Conservation (phyloP, 2,797 vertebrate species). For the Myiotriccus ornatus region DNA sequence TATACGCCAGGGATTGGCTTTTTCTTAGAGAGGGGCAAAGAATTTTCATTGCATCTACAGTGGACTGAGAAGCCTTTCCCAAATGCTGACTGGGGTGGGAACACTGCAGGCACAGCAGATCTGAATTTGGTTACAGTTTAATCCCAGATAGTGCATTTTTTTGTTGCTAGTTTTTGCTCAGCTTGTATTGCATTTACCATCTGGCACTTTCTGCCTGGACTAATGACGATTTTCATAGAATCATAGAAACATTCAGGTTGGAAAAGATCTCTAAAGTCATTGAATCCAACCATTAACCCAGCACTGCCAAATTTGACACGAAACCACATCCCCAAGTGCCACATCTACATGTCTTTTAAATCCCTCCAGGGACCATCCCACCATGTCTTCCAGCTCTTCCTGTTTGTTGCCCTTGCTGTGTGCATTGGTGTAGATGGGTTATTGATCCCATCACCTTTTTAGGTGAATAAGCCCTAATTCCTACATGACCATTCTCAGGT, state of each 20-base stretch:
- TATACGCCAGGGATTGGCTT: background rate
- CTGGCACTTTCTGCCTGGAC: constrained; percentile 10
- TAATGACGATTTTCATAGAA: background rate
- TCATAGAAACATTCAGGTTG: background rate
- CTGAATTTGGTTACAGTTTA: constrained; percentile 40
- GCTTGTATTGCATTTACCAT: constrained; percentile 1
- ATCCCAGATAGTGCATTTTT: background rate
- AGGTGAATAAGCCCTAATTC: background rate
- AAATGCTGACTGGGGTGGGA: background rate
- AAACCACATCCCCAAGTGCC: background rate
- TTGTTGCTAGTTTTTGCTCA: background rate
- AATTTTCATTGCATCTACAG: background rate
- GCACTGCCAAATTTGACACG: background rate
- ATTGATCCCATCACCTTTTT: background rate
- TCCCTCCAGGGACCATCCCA: background rate
- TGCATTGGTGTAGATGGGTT: background rate
- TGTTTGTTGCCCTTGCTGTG: background rate
- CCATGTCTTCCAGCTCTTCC: background rate
- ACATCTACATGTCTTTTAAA: background rate
- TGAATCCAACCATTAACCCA: background rate
- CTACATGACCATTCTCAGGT: background rate
- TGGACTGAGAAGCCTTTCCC: background rate
- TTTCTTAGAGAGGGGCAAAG: background rate
- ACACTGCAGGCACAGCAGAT: constrained; percentile 32
- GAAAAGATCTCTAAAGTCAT: background rate